These are phyloP conservation scores for Remorina albescens DNA, from an alignment of 2,797 vertebrate genomes.

Conservation along the genomic window DNA sequence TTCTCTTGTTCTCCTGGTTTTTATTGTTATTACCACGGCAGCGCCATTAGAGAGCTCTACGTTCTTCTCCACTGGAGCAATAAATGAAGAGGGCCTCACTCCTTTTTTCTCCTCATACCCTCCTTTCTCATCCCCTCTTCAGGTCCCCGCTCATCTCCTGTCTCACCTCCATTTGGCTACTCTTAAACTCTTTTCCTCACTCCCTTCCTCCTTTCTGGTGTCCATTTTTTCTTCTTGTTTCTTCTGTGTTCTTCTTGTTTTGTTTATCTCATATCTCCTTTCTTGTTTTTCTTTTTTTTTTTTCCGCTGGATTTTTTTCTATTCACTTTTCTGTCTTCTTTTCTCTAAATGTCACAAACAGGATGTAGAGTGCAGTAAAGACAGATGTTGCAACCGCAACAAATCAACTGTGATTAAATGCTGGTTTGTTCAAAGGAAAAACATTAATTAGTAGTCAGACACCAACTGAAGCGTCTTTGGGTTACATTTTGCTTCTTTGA, in stretches of 20 bases:
- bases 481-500: constrained; percentile 78
- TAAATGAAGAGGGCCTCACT: constrained; percentile 97
- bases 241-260: not conserved
- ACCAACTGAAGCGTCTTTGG: constrained; percentile 88
- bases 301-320: not conserved
- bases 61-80: constrained; percentile 99
- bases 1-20: constrained; percentile 75
- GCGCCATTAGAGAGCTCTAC: constrained; percentile 97
- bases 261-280: not conserved
- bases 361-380: constrained; percentile 91
- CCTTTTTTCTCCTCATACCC: constrained; percentile 76
- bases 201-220: constrained; percentile 4
- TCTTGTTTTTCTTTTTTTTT: not conserved
- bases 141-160: constrained; percentile 47
- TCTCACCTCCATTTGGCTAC: constrained; percentile 48
- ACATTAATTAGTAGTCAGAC: constrained; percentile 93
- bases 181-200: constrained; percentile 7
- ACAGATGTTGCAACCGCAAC: constrained; percentile 98
- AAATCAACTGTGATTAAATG: constrained; percentile 98
- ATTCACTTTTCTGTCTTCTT: not conserved
- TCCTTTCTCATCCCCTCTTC: constrained; percentile 71
- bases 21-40: constrained; percentile 98
- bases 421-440: constrained; percentile 96
- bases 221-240: not conserved
- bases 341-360: constrained; percentile 29